Evolutionary conservation across 2,113 vertebrate species (phyloP), one percentile per base, ranked within the genome.

Genomic region (Vimba vimba): DNA sequence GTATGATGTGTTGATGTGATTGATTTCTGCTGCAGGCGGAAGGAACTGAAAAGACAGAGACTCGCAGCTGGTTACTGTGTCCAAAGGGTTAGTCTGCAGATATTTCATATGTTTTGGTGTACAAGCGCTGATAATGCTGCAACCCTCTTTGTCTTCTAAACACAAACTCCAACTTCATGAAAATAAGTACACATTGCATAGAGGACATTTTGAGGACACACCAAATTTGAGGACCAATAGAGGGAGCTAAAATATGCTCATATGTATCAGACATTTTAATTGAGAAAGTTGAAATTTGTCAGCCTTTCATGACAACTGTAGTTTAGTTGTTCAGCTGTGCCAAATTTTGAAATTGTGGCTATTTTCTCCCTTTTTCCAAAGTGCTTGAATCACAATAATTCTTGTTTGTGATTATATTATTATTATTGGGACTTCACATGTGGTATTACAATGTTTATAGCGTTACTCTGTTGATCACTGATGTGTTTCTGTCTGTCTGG

Each of bases 1-100:
- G 1, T 25, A 59, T 25, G 77, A 8, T 62, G 30, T 33, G 21
- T 66, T 82, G 3, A 85, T 57, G 8, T 25, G 9, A 15, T 57
- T 27, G 73, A 43, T 83, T n/a, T 25, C 25, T 82, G 0, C 80
- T 59, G 82, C 23, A 95, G 94, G 93, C 94, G 25, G 95, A 95
- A 88, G 95, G 95, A 91, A 94, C 89, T 0, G 92, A 93, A 0
- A 88, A 94, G 87, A 93, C 91, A 59, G 78, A 91, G 79, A 93
- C 91, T 79, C 89, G 93, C 69, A 95, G 94, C 57, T 91, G 91
- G 43, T 88, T 94, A 25, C 90, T 95, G 76, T 95, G 95, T 68
- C 93, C 94, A 71, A 68, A 88, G 90, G 92, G 95, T 95, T 82
- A 91, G 88, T 25, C 0, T 15, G 25, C n/a, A 62, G 33, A 60